Percentiles rank a stretch among this genome's conserved stretches.
Evolutionary conservation across 2,113 vertebrate genomes (phyloP).

Genomic region (Spilogale gracilis): DNA sequence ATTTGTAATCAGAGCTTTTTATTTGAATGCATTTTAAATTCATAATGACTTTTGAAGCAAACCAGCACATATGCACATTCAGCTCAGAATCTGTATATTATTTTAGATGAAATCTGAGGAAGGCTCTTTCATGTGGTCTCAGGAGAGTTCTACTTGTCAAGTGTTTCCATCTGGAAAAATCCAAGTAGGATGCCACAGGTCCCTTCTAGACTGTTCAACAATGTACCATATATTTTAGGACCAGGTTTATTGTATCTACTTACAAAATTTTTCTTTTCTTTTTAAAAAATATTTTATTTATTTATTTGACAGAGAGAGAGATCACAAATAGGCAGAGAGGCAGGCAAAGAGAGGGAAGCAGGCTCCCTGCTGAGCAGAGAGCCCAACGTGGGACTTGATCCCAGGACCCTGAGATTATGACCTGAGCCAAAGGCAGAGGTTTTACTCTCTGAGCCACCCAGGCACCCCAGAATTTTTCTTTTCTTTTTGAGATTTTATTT

Average conservation of each 20-base stretch:
- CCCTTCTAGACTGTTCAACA: not conserved
- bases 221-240: not conserved
- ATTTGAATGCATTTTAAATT: constrained; percentile 74
- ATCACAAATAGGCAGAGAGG: too few species aligned
- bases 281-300: too few species aligned
- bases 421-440: too few species aligned
- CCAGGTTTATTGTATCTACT: not conserved
- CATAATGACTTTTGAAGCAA: constrained; percentile 69
- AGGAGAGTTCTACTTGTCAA: constrained; percentile 41
- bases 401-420: too few species aligned
- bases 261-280: too few species aligned
- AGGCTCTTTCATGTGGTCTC: constrained; percentile 36
- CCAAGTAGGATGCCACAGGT: not conserved
- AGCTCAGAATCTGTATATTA: constrained; percentile 55
- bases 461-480: not conserved
- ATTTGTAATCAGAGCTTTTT: constrained; percentile 81
- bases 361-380: too few species aligned
- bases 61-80: constrained; percentile 57
- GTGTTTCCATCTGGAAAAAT: constrained; percentile 5
- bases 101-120: constrained; percentile 57
- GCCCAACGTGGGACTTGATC: too few species aligned
- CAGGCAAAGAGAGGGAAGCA: too few species aligned
- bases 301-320: too few species aligned
- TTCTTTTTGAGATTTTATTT: not conserved
- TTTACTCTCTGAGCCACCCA: too few species aligned